Evolutionary conservation across 2,113 vertebrate genomes (phyloP), one percentile per base, ranked within the genome.

Genomic region (Tragelaphus scriptus): DNA sequence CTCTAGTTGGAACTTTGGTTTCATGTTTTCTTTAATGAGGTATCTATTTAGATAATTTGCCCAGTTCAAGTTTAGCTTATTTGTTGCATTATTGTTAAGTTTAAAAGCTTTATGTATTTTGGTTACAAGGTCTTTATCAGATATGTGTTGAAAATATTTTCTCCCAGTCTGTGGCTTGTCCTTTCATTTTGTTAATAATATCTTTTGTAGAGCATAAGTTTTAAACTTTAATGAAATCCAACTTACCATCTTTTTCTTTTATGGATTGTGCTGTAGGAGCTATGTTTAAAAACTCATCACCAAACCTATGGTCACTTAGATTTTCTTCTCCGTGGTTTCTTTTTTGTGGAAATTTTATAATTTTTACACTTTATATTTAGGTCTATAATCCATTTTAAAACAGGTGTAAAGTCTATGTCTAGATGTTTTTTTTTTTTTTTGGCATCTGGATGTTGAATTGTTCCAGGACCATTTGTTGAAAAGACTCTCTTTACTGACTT

Each of bases 141-240:
- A 49, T 71, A 51, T 4, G 4, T 68, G 28, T 95, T 77, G 32
- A 65, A 80, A 84, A 51, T 84, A 21, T 85, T 77, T 68, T 65
- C 12, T 94, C 40, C 23, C 5, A 32, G 16, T 5, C 26, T 80
- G 13, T 90, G 23, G 10, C 21, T 61, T 71, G 25, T 55, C 44
- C 59, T 95, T 86, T 86, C 15, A 92, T 77, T 92, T 30, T 44
- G 11, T 53, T 28, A 23, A 55, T 13, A 63, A 17, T 94, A 10
- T 56, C 40, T 77, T 59, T 51, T 28, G 40, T 14, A 80, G 6
- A 85, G 40, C 80, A 81, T 49, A 89, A 85, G 17, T 23, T 88
- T 89, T 89, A 92, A 28, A 26, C 65, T 84, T 97, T 85, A 77
- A 59, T 95, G 15, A 96, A 89, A 7, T 79, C 49, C n/a, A 85